Conservation (phyloP, 2,113 vertebrate genomes). For the Melierax canorus region DNA sequence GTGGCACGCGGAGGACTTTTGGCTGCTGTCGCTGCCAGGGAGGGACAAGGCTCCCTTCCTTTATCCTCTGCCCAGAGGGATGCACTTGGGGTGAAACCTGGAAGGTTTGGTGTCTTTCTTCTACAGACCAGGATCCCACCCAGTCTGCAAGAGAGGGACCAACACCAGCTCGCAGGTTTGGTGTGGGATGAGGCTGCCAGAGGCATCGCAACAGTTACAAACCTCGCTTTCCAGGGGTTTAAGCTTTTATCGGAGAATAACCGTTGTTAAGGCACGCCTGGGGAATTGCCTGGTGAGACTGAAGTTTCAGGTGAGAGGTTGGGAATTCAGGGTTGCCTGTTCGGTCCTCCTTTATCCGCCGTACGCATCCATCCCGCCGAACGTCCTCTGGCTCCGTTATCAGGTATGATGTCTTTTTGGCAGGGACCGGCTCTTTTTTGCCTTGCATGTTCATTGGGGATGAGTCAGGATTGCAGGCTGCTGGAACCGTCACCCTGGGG, state of each 20-base stretch:
- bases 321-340: background rate
- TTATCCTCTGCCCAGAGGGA: background rate
- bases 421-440: background rate
- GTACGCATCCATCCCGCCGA: background rate
- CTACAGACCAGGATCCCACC: background rate
- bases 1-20: background rate
- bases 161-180: background rate
- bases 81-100: background rate
- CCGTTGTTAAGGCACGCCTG: rapidly evolving
- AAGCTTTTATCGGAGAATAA: background rate
- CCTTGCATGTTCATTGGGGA: background rate
- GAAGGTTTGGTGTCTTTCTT: background rate
- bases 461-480: background rate
- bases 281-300: background rate
- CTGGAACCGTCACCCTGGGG: background rate
- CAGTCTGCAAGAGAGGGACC: background rate
- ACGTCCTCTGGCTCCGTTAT: background rate
- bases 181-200: background rate
- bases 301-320: background rate
- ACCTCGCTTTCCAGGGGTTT: background rate
- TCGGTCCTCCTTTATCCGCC: background rate
- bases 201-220: rapidly evolving
- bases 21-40: background rate
- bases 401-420: background rate
- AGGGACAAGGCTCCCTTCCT: background rate